Evolutionary conservation across 1,140 invertebrate species (phyloP), one percentile per base, ranked within the genome.

Genomic region (Monomorium pharaonis): DNA sequence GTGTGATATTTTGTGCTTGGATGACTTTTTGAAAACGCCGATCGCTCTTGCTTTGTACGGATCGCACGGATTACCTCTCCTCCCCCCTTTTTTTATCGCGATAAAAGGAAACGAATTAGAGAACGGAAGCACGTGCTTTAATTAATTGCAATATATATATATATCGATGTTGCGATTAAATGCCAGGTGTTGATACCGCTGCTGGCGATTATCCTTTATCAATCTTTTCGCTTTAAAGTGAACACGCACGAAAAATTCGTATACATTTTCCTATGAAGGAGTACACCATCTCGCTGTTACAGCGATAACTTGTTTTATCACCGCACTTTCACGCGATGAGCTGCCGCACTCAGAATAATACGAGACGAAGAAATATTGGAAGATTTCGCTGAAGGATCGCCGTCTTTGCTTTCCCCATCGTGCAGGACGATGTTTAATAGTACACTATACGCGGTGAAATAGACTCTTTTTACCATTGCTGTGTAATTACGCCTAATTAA

Each of bases 351-450:
- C 54, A 4, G 47, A 58, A 77, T 62, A 21, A 62, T 63, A 33
- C 24, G 63, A 54, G 33, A 81, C 44, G 14, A 72, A 74, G 42
- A 72, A 65, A 85, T 81, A 81, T 80, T 24, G 62, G 76, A 69
- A 80, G 58, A 33, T 81, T 58, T 72, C 6, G 49, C 24, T 56
- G 65, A 81, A 70, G 58, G 37, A 85, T 88, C 62, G 37, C 24
- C 14, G 47, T 80, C 37, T 80, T 9, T 69, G 42, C 42, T 77
- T 7, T 37, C 14, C n/a, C n/a, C 51, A 30, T 72, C 51, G 30
- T 16, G 49, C 16, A 10, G 14, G 2, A 56, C 16, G 33, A 72
- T 70, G 16, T n/a, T 72, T 56, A 56, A 58, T 58, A 18, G 42
- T 49, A 16, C 27, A 42, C n/a, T n/a, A n/a, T 16, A 42, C 33